phyloP scores from a whole-genome alignment of 2,797 vertebrate genomes.

The Tinamus major region DNA sequence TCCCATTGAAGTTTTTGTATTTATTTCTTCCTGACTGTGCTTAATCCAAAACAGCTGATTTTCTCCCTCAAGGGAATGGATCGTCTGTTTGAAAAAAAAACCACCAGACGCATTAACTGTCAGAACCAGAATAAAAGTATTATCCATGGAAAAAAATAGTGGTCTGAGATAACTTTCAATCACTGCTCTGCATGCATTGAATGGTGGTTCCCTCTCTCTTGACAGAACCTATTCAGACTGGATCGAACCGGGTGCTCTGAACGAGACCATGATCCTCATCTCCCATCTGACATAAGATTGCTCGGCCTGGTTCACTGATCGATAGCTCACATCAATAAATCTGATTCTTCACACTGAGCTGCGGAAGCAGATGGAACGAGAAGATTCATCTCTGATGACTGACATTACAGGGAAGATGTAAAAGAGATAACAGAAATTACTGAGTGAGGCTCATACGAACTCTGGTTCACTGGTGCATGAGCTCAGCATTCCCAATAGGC shows the following conservation, averaged over 20 bases:
- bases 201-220: neutral
- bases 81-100: neutral
- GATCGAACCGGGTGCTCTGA: neutral
- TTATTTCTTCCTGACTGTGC: neutral
- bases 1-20: neutral
- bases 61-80: neutral
- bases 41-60: neutral
- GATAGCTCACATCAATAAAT: slow-evolving; percentile 63
- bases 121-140: neutral
- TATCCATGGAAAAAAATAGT: neutral
- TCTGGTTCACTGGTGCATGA: slow-evolving; percentile 51
- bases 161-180: neutral
- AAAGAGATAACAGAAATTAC: slow-evolving; percentile 67
- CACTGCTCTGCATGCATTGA: neutral
- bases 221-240: neutral
- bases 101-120: neutral
- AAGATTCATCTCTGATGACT: slow-evolving; percentile 49
- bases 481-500: slow-evolving; percentile 60
- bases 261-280: slow-evolving; percentile 28
- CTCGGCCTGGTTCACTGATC: slow-evolving; percentile 39
- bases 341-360: slow-evolving; percentile 7
- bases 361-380: slow-evolving; percentile 48
- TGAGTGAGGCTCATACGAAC: slow-evolving; percentile 39
- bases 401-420: slow-evolving; percentile 42
- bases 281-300: slow-evolving; percentile 25